Evolutionary conservation across 2,797 vertebrate species (phyloP), one percentile per base, ranked within the genome.

Genomic region (Bradypodion ventrale): DNA sequence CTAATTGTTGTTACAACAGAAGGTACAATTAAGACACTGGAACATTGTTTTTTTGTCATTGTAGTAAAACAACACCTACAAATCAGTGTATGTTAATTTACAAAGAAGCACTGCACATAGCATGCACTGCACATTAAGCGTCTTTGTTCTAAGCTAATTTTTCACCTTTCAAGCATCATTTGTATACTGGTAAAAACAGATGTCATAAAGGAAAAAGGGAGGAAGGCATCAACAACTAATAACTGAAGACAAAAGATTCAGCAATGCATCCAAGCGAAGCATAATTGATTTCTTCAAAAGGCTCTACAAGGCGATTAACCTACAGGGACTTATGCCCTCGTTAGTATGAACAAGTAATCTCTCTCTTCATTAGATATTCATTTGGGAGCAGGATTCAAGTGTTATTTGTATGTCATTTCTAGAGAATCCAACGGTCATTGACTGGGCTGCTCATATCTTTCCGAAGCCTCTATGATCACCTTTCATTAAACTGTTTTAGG

Each of bases 1-100:
- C 97, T 97, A 94, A 92, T 90, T 89, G 87, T 95, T 90, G 86
- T 94, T 93, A 93, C 92, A 95, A 85, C 92, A 94, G 92, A 96
- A 95, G 35, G 95, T 80, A 95, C 93, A 93, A 91, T 84, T 72
- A 90, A 88, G 90, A 85, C 85, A 82, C 88, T 83, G 75, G 89
- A 90, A 91, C 85, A 52, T 49, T 3, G 15, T 56, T 56, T 56
- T 56, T 56, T 56, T 56, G 52, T 15, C 52, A 4, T 25, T 52
- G 65, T 15, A 42, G 66, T 88, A 89, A 78, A 89, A 78, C 86
- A 44, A 35, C 85, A 83, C 81, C 62, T 91, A 82, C 62, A 92
- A 84, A 74, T 75, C 52, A n/a, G 82, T 89, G 72, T 0, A 72
- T 63, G 85, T 78, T 82, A 83, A 56, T 85, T 92, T 85, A 84